Conservation (phyloP, 1,140 invertebrate genomes). For the Aleiodes sp. region DNA sequence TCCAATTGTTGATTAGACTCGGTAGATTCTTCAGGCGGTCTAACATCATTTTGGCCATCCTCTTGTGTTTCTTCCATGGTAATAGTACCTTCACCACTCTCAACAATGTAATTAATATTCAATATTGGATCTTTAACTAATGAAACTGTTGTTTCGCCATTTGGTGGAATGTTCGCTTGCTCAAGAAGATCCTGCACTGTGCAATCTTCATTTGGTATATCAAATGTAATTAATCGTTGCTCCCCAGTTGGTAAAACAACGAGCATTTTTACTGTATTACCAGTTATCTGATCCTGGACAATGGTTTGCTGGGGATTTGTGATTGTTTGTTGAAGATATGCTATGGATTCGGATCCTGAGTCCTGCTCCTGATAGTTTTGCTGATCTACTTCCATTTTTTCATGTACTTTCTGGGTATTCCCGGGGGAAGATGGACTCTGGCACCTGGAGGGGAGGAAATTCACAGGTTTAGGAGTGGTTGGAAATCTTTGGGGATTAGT, state of each 20-base stretch:
- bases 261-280: slow-evolving; percentile 78
- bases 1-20: too few relatives aligned
- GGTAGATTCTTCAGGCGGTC: too few relatives aligned
- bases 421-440: neutral
- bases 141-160: slow-evolving; percentile 72
- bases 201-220: slow-evolving; percentile 79
- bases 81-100: slow-evolving; percentile 50
- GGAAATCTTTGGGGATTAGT: slow-evolving; percentile 20
- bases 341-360: slow-evolving; percentile 42
- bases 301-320: slow-evolving; percentile 54
- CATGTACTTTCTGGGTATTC: too few relatives aligned
- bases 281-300: slow-evolving; percentile 63
- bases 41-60: too few relatives aligned
- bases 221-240: slow-evolving; percentile 81
- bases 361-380: slow-evolving; percentile 31
- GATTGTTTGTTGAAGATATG: slow-evolving; percentile 56
- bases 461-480: slow-evolving; percentile 24
- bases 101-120: slow-evolving; percentile 81
- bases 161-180: slow-evolving; percentile 66
- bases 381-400: slow-evolving; percentile 32
- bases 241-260: slow-evolving; percentile 77
- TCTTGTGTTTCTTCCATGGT: slow-evolving; percentile 42
- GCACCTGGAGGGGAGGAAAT: slow-evolving; percentile 36
- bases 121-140: slow-evolving; percentile 74
- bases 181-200: slow-evolving; percentile 81